These are phyloP conservation scores for Sparus aurata DNA, from an alignment of 2,797 vertebrate genomes.

Conservation along the genomic window DNA sequence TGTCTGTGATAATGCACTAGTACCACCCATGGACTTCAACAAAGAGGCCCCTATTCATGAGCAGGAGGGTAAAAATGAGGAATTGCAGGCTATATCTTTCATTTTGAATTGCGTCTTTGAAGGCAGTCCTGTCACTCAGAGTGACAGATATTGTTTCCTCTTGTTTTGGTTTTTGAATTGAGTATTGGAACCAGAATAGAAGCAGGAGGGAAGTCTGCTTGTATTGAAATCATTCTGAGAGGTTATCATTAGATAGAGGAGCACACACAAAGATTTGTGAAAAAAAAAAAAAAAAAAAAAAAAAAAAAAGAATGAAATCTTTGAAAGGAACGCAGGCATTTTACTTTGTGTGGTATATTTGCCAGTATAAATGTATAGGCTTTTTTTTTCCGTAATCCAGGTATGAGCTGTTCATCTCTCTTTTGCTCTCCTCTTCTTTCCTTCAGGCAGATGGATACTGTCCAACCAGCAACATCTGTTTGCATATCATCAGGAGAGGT, in stretches of 20 bases:
- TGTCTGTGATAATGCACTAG: constrained; percentile 58
- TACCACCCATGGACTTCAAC: constrained; percentile 62
- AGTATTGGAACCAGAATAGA: constrained; percentile 73
- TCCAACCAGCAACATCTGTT: constrained; percentile 73
- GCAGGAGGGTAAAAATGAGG: constrained; percentile 51
- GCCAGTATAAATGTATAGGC: neutral
- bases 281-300: neutral
- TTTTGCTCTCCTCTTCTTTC: constrained; percentile 2
- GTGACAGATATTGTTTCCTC: constrained; percentile 79
- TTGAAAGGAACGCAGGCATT: constrained; percentile 21
- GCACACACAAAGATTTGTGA: constrained; percentile 44
- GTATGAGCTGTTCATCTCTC: constrained; percentile 11
- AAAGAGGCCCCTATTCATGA: constrained; percentile 61
- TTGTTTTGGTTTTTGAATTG: constrained; percentile 69
- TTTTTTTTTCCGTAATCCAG: constrained; percentile 13
- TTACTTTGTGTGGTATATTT: constrained; percentile 15
- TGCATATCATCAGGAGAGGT: constrained; percentile 71
- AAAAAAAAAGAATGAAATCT: neutral
- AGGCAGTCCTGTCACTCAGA: constrained; percentile 68
- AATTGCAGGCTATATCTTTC: constrained; percentile 74
- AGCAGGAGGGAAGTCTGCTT: constrained; percentile 48
- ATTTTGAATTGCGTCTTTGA: constrained; percentile 60
- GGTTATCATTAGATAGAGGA: constrained; percentile 66
- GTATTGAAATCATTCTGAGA: constrained; percentile 67
- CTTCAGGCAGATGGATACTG: constrained; percentile 51